Conservation (phyloP, 2,888 invertebrate species). For the Hirtodrosophila duncani region DNA sequence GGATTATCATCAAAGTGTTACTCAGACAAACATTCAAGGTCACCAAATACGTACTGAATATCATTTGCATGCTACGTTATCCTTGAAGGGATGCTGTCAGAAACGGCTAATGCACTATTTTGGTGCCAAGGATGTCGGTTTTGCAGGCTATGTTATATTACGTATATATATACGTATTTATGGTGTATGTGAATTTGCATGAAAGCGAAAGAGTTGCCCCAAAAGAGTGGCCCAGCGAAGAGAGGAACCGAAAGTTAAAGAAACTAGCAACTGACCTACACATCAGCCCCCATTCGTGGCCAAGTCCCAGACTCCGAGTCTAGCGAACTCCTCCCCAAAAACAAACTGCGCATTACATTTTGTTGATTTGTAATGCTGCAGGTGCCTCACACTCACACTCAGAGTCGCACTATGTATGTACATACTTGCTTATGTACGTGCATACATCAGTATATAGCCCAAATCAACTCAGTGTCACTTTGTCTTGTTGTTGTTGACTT, state of each 20-base stretch:
- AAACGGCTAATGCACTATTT: conserved; percentile 55
- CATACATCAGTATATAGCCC: no score
- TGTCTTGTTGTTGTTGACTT: conserved; percentile 48
- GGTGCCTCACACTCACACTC: conserved; percentile 37
- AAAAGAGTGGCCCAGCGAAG: neutral
- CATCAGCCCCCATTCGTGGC: no score
- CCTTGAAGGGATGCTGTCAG: neutral
- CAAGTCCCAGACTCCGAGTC: no score
- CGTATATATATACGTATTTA: neutral
- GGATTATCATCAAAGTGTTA: no score
- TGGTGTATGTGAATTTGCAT: no score
- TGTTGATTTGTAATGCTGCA: conserved; percentile 20
- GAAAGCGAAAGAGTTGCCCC: neutral
- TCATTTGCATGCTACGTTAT: no score
- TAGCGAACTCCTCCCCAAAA: neutral
- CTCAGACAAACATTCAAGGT: no score
- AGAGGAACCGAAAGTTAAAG: conserved; percentile 47
- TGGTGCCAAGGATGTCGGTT: conserved; percentile 56
- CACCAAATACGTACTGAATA: no score
- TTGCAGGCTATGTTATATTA: conserved; percentile 53
- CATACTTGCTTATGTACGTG: no score
- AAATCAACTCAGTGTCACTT: conserved; percentile 26
- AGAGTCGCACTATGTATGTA: no score
- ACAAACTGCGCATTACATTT: conserved; percentile 29
- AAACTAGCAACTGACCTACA: conserved; percentile 58